Base-by-base conservation (phyloP, 1,140 invertebrate genomes). In the Leptinotarsa defecta region DNA sequence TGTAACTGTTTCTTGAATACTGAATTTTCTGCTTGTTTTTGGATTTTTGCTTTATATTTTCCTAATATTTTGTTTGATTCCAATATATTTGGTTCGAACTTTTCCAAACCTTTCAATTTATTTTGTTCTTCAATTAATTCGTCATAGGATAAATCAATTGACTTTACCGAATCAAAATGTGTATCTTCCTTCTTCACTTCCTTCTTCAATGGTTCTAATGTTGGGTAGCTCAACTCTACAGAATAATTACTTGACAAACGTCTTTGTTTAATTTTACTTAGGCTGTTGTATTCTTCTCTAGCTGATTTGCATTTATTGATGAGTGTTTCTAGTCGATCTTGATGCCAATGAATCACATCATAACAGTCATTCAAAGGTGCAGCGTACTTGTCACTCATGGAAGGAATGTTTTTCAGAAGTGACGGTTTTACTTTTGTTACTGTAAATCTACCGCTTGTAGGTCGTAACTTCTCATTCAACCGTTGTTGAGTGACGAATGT, bases 321-420 rank as follows among this genome's bases (percentile, higher is more conserved):
- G 13, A 85, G 48, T 11, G 48, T 77, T 63, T 86, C 80, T 6
- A 86, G 83, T 78, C 89, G 88, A 68, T 86, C 84, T 76, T 83
- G 86, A 78, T 90, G 86, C 88, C 89, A 90, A 34, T 88, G 85
- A 27, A 89, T 85, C 43, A 88, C 86, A 76, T 87, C 84, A 76
- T 83, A 82, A 70, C 87, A 86, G 68, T 87, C 82, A 20, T 86
- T 74, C 67, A 90, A 78, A 5, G 87, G 86, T 64, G 52, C 52
- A 22, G 85, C 15, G 87, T 84, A 6, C 80, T 48, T 17, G 63
- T 71, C 15, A 34, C 19, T 74, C 65, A 82, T 74, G n/a, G 81
- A 69, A 20, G 81, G 75, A 65, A 86, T 79, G 22, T 76, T 24
- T 3, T 74, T n/a, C 13, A 27, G 8, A 15, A 62, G 48, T 2